Evolutionary conservation across 2,113 vertebrate genomes (phyloP).

Genomic region (Callocephalon fimbriatum): DNA sequence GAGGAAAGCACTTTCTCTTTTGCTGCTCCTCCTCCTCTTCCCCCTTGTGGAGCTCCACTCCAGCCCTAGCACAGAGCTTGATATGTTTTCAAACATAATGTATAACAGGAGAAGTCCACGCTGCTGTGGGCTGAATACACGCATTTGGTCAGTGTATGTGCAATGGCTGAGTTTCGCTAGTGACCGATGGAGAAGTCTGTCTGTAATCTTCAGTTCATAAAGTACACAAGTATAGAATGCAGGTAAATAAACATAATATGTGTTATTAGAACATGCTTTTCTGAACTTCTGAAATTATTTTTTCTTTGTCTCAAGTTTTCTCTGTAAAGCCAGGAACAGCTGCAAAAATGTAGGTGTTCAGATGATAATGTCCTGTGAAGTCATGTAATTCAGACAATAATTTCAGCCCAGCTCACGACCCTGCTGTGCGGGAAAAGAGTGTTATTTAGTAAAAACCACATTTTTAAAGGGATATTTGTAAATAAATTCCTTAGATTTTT

Average conservation of each 20-base stretch:
- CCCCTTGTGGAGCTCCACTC: neutral
- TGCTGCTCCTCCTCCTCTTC: neutral
- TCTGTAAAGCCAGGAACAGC: neutral
- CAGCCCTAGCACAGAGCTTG: neutral
- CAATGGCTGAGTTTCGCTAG: neutral
- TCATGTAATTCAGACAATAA: neutral
- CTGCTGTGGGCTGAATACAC: neutral
- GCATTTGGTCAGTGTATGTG: neutral
- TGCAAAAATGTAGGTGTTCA: neutral
- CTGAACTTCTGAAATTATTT: neutral
- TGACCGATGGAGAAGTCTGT: neutral
- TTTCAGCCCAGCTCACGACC: neutral
- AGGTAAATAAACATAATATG: neutral
- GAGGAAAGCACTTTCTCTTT: neutral
- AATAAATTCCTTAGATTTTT: neutral
- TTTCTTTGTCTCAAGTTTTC: neutral
- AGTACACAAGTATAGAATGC: neutral
- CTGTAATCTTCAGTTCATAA: neutral
- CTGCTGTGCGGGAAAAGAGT: neutral
- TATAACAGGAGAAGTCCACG: neutral
- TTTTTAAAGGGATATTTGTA: neutral
- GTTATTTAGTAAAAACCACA: neutral
- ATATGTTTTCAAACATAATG: neutral
- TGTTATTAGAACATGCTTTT: neutral
- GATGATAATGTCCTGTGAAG: neutral